Conservation (phyloP, 2,888 invertebrate species). For the Eudemis profundana region DNA sequence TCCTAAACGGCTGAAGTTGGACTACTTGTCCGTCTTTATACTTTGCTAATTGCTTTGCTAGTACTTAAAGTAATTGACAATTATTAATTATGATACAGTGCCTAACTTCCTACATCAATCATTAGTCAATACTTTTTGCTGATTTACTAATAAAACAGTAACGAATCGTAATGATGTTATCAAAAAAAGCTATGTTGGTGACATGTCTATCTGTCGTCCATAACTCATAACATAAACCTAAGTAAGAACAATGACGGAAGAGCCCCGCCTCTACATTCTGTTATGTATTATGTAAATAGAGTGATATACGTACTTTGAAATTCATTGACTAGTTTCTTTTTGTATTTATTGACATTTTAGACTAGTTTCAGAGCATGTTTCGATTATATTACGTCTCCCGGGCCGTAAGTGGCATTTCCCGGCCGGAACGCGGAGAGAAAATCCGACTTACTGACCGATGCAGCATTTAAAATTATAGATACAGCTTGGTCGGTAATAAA, state of each 20-base stretch:
- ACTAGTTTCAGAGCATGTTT: slow-evolving; percentile 6
- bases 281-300: slow-evolving; percentile 37
- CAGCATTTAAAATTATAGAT: too few species aligned
- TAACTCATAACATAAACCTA: slow-evolving; percentile 25
- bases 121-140: neutral
- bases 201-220: slow-evolving; percentile 20
- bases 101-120: slow-evolving; percentile 1
- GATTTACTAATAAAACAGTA: slow-evolving; percentile 17
- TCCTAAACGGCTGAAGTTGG: too few species aligned
- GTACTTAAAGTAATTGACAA: neutral
- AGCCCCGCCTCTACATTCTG: slow-evolving; percentile 38
- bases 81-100: neutral
- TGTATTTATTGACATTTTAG: slow-evolving; percentile 22
- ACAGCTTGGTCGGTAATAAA: too few species aligned
- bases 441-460: too few species aligned
- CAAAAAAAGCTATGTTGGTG: slow-evolving; percentile 25
- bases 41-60: too few species aligned
- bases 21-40: too few species aligned
- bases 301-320: slow-evolving; percentile 31
- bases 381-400: neutral
- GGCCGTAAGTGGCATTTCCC: too few species aligned
- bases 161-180: slow-evolving; percentile 26
- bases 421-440: too few species aligned
- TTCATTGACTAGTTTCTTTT: slow-evolving; percentile 14
- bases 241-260: slow-evolving; percentile 39